Evolutionary conservation across 2,888 invertebrate genomes (phyloP).

Genomic region (Cetonia aurata): DNA sequence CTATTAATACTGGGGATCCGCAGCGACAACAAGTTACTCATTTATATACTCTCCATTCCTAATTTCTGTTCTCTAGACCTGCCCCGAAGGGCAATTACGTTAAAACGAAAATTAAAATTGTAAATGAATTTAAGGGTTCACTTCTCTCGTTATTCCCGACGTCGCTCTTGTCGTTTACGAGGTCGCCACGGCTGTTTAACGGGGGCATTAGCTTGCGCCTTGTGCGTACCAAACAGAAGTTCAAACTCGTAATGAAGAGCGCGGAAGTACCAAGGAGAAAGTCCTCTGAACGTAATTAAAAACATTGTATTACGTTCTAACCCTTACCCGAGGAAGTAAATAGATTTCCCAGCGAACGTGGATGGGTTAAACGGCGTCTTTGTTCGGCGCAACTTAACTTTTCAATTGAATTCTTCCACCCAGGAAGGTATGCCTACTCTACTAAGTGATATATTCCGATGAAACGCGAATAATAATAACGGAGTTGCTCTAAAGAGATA

Average conservation of each 20-base stretch:
- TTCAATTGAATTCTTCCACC: conserved; percentile 3
- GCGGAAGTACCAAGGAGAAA: not conserved
- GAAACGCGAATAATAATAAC: not conserved
- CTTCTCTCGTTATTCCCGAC: not conserved
- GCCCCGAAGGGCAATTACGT: conserved; percentile 20
- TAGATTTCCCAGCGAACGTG: conserved; percentile 18
- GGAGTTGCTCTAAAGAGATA: too few relatives aligned
- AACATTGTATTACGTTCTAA: conserved; percentile 23
- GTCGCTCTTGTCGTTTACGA: not conserved
- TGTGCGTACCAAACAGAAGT: conserved; percentile 20
- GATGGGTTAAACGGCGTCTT: not conserved
- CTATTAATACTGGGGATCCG: conserved; percentile 12
- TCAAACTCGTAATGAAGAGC: conserved; percentile 26
- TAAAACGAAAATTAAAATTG: conserved; percentile 31
- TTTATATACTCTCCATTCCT: conserved; percentile 16
- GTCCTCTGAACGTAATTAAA: conserved; percentile 23
- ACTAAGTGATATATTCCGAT: conserved; percentile 18
- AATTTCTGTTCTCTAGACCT: conserved; percentile 19
- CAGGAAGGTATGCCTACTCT: conserved; percentile 1
- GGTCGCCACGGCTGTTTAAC: conserved; percentile 5
- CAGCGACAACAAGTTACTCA: conserved; percentile 25
- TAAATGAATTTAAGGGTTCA: conserved; percentile 31
- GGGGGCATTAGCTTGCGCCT: conserved; percentile 14
- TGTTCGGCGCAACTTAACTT: conserved; percentile 5
- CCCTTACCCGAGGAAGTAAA: conserved; percentile 7